Percentiles rank a stretch among this genome's conserved stretches.
phyloP scores from a whole-genome alignment of 2,113 vertebrate genomes.

The Gallinago undulata region DNA sequence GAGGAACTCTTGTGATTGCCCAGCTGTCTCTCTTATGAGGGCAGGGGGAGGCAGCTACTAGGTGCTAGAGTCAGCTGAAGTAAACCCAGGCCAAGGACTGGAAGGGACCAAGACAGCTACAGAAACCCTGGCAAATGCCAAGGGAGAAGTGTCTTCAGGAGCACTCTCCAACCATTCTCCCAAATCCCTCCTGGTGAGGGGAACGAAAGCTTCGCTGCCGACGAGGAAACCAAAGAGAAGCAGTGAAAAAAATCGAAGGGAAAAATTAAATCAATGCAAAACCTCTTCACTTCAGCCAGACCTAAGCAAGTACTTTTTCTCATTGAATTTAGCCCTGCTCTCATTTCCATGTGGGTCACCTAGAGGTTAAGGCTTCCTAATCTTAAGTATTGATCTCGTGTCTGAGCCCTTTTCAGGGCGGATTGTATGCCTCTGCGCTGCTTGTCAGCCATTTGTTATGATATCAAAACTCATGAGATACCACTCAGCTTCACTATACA shows the following conservation, averaged over 20 bases:
- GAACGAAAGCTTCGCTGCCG: not conserved
- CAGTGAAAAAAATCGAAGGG: not conserved
- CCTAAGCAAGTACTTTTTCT: not conserved
- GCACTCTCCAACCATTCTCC: not conserved
- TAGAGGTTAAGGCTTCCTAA: conserved; percentile 34
- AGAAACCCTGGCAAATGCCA: not conserved
- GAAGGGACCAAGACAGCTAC: not conserved
- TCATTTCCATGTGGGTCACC: conserved; percentile 3
- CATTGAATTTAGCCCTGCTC: not conserved
- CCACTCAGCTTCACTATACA: not conserved
- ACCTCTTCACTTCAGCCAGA: not conserved
- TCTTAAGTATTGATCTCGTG: not conserved
- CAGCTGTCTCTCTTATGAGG: not conserved
- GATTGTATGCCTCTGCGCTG: not conserved
- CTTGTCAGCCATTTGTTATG: not conserved
- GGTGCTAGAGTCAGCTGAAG: not conserved
- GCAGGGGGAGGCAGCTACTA: not conserved
- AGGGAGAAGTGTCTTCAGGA: not conserved
- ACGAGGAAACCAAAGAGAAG: not conserved
- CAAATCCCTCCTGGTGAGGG: not conserved
- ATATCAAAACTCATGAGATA: not conserved
- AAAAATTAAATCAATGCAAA: not conserved
- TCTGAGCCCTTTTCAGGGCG: conserved; percentile 11
- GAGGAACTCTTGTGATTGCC: not conserved
- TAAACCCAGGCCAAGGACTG: not conserved